A percentile compares a stretch with the other conserved stretches of the same genome.
phyloP scores from a whole-genome alignment of 2,888 invertebrate species.

The Drosophila acutilabella region DNA sequence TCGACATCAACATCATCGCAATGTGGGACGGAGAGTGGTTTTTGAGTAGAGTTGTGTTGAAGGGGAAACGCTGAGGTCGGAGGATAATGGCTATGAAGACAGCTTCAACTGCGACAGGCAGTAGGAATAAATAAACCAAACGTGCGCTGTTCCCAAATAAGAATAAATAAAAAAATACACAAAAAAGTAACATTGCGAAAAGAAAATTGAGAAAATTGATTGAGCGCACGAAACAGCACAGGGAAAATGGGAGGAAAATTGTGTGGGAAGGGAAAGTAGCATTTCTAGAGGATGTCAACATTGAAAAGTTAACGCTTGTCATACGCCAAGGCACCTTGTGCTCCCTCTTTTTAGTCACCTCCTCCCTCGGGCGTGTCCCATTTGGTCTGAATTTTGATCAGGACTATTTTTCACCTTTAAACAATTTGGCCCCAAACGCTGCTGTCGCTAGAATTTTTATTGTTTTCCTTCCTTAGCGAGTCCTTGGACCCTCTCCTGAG shows the following conservation, averaged over 20 bases:
- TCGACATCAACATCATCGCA: constrained; percentile 36
- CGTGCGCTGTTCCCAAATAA: constrained; percentile 49
- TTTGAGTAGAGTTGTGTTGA: not conserved
- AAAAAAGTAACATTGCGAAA: constrained; percentile 30
- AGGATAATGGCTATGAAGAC: constrained; percentile 55
- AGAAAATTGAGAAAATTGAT: constrained; percentile 73
- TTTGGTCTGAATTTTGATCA: constrained; percentile 53
- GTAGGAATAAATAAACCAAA: constrained; percentile 63
- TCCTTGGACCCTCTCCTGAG: constrained; percentile 5
- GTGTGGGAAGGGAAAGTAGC: not conserved
- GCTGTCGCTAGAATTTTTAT: constrained; percentile 41
- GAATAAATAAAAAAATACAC: constrained; percentile 16
- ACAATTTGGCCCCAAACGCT: constrained; percentile 45
- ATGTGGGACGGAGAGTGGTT: constrained; percentile 4
- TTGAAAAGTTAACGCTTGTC: constrained; percentile 66
- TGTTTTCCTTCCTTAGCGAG: constrained; percentile 28
- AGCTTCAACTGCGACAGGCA: constrained; percentile 53
- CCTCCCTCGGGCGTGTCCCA: constrained; percentile 8
- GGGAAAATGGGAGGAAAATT: not conserved
- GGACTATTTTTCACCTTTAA: constrained; percentile 67
- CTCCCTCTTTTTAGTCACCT: not conserved
- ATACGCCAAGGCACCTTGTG: constrained; percentile 45
- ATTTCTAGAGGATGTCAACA: constrained; percentile 45
- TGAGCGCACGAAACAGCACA: constrained; percentile 56
- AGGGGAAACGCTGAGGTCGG: not conserved